A percentile compares a stretch with the other conserved stretches of the same genome.
Evolutionary conservation across 1,140 invertebrate genomes (phyloP).

Genomic region (Drosophila kurseongensis): DNA sequence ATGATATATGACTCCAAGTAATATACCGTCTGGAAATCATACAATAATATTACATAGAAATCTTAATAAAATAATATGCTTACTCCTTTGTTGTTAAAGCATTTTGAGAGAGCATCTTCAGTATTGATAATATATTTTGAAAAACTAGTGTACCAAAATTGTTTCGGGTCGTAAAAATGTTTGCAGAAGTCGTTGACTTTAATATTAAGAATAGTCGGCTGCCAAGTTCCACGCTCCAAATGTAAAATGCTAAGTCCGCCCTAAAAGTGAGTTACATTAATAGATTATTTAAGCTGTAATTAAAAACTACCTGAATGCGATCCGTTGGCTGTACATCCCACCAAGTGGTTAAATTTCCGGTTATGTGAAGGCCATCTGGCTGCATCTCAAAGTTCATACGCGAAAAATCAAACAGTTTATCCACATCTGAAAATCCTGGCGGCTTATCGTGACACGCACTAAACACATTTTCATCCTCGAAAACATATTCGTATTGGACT

Average conservation of each 20-base stretch:
- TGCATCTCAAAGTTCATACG: background rate
- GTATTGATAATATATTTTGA: background rate
- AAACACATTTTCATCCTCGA: background rate
- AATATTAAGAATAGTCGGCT: slow-evolving; percentile 8
- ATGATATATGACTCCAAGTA: background rate
- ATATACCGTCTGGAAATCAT: background rate
- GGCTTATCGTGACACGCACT: background rate
- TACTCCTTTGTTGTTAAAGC: background rate
- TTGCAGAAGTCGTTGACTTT: background rate
- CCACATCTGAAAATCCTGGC: background rate
- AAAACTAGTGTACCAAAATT: background rate
- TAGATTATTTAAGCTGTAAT: no score
- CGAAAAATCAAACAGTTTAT: background rate
- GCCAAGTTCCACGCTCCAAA: slow-evolving; percentile 12
- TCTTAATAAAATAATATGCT: background rate
- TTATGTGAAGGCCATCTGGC: background rate
- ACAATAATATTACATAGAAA: no score
- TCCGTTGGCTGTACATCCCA: slow-evolving; percentile 12
- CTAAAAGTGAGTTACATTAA: no score
- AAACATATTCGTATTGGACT: slow-evolving; percentile 9
- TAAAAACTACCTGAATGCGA: background rate
- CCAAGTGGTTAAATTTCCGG: background rate
- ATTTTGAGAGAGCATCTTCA: background rate
- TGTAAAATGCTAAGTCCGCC: fast-evolving
- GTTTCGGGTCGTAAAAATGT: background rate